A percentile compares a stretch with the other conserved stretches of the same genome.
Conservation (phyloP, 2,113 vertebrate genomes). For the Alligator mississippiensis region DNA sequence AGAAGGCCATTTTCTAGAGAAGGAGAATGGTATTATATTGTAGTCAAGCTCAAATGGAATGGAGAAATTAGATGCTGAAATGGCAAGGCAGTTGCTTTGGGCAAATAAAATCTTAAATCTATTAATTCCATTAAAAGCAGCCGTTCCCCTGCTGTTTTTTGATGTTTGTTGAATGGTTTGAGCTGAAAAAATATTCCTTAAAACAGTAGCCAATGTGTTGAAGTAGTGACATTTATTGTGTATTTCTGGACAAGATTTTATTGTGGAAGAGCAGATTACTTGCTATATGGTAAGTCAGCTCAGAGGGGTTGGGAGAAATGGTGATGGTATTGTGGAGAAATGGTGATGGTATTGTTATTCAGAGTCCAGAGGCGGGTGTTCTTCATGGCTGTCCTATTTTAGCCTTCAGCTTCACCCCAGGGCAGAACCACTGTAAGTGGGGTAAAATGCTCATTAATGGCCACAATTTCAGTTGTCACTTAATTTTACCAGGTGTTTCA, state of each 20-base stretch:
- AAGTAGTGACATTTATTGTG: background rate
- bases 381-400: rapidly evolving
- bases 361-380: background rate
- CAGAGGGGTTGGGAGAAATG: rapidly evolving
- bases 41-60: background rate
- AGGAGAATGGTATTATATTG: background rate
- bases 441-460: background rate
- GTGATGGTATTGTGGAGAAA: background rate
- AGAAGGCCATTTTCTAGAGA: background rate
- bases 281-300: rapidly evolving
- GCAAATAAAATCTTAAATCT: background rate
- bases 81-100: background rate
- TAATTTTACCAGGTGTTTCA: background rate
- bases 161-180: background rate
- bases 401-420: background rate
- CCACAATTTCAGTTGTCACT: rapidly evolving
- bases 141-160: background rate
- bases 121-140: background rate
- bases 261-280: background rate
- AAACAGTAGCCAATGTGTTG: background rate
- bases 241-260: background rate
- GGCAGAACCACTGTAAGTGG: rapidly evolving
- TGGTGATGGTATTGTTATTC: background rate
- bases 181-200: background rate
- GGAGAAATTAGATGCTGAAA: background rate